A percentile compares a stretch with the other conserved stretches of the same genome.
Evolutionary conservation across 2,888 invertebrate species (phyloP).

Genomic region (Ophraella communa): DNA sequence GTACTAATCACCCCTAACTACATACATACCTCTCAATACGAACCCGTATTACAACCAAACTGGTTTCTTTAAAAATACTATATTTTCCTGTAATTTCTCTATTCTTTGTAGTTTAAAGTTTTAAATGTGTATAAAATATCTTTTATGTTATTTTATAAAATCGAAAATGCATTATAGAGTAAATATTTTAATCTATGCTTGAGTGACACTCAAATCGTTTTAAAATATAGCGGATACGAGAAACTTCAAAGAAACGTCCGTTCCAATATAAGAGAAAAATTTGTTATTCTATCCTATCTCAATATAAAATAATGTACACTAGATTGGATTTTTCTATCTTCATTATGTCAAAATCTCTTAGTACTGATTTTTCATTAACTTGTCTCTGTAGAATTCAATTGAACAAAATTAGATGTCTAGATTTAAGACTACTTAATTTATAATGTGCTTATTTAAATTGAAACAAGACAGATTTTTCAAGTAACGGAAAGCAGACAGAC

Average conservation of each 20-base stretch:
- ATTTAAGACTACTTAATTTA: slow-evolving; percentile 18
- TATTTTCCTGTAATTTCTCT: too few relatives aligned
- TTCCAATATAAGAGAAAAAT: not conserved
- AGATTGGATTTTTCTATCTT: not conserved
- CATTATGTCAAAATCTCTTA: not conserved
- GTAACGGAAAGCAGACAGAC: slow-evolving; percentile 13
- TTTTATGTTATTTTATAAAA: too few relatives aligned
- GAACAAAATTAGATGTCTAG: slow-evolving; percentile 22
- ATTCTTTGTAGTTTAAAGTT: too few relatives aligned
- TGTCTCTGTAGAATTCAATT: slow-evolving; percentile 12
- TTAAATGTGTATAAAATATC: too few relatives aligned
- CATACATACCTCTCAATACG: too few relatives aligned
- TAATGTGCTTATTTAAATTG: slow-evolving; percentile 17
- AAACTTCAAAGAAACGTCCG: too few relatives aligned
- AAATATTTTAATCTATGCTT: too few relatives aligned
- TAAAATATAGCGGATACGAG: not conserved
- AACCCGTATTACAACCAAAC: too few relatives aligned
- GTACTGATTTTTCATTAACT: slow-evolving; percentile 19
- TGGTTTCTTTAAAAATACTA: too few relatives aligned
- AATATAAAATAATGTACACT: not conserved
- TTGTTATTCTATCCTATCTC: not conserved
- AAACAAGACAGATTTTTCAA: slow-evolving; percentile 20
- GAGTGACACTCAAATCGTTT: not conserved
- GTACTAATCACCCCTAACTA: too few relatives aligned
- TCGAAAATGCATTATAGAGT: too few relatives aligned